Base-by-base conservation (phyloP, 2,888 invertebrate species). In the Zaprionus lineosus region DNA sequence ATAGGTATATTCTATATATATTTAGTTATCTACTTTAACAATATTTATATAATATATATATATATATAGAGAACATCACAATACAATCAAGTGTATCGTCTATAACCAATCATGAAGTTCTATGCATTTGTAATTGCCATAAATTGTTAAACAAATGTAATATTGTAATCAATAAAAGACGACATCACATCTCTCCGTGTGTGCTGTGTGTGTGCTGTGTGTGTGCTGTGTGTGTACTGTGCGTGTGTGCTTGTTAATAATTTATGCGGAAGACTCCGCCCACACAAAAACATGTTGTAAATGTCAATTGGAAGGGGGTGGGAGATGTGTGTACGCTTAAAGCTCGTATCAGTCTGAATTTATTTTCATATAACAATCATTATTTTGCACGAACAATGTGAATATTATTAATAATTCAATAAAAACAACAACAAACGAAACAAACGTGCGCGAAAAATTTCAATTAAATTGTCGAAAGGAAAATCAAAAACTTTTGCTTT, bases 81-180 rank as follows among this genome's bases (percentile, higher is more conserved):
- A n/a, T n/a, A n/a, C n/a, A n/a, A n/a, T n/a, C n/a, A n/a, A n/a
- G n/a, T n/a, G n/a, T n/a, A n/a, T n/a, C n/a, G n/a, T n/a, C n/a
- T n/a, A n/a, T n/a, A n/a, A n/a, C n/a, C n/a, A n/a, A n/a, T n/a
- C 3, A 47, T 15, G 34, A 31, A 47, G 14, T 6, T 14, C 37
- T 52, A 43, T 57, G 57, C 37, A 69, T 58, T 48, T 47, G 12
- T 26, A 47, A 59, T 57, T 36, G 59, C 78, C 72, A 79, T 82
- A 81, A 77, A 84, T 77, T 84, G 75, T 79, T 76, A 64, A 84
- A 82, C 79, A 76, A 76, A 82, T 76, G 79, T 75, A 78, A 69
- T 74, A 74, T 69, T 64, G 82, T 72, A 74, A 81, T 77, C 81
- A 77, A 77, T 77, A 83, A 74, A n/a, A n/a, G n/a, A n/a, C n/a